These are phyloP conservation scores for Myodes glareolus DNA, from an alignment of 2,113 vertebrate genomes.

Conservation along the genomic window DNA sequence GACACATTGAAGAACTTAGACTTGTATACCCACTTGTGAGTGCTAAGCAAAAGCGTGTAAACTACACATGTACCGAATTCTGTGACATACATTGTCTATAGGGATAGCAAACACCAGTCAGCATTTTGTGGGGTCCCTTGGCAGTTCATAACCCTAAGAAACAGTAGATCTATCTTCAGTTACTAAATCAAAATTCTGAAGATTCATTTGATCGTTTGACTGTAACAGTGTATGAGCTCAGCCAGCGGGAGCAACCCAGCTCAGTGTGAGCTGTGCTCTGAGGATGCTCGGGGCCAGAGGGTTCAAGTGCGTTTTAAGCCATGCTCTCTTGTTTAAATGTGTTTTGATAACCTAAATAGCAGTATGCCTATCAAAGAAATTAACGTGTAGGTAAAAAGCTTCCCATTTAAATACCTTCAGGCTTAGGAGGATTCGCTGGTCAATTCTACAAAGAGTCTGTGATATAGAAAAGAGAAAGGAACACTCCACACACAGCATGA, in stretches of 20 bases:
- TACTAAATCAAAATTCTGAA: not conserved
- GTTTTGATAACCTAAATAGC: not conserved
- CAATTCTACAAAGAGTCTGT: not conserved
- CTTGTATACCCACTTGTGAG: not conserved
- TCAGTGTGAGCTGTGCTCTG: slow-evolving; percentile 30
- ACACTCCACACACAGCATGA: not conserved
- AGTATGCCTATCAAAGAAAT: not conserved
- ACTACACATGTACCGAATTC: not conserved
- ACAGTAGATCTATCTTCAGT: not conserved
- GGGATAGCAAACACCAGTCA: not conserved
- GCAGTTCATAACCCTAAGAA: not conserved
- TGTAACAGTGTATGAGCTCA: not conserved
- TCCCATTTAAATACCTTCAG: not conserved
- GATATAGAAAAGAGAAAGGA: not conserved
- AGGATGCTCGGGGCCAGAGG: not conserved
- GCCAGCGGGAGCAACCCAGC: not conserved
- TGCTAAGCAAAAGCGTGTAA: not conserved
- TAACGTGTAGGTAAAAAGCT: not conserved
- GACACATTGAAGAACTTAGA: not conserved
- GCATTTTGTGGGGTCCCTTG: not conserved
- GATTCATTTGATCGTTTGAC: not conserved
- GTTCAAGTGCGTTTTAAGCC: not conserved
- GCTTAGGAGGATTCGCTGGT: not conserved
- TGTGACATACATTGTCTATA: not conserved
- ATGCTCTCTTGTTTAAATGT: not conserved